A percentile compares a stretch with the other conserved stretches of the same genome.
Evolutionary conservation across 2,888 invertebrate genomes (phyloP).

Genomic region (Agrotis ipsilon): DNA sequence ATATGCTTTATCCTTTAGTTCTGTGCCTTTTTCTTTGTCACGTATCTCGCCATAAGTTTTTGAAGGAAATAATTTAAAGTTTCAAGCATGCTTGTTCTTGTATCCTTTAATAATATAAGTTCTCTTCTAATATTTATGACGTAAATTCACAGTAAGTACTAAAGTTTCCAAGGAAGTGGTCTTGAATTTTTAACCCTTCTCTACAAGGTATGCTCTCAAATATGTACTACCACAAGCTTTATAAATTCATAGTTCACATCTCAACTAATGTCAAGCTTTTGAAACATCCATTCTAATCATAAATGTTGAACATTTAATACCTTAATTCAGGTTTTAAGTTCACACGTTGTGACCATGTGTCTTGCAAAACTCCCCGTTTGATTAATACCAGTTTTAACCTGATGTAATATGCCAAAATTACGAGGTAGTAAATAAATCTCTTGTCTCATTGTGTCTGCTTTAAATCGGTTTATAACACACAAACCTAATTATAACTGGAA

Average conservation of each 20-base stretch:
- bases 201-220: constrained; percentile 10
- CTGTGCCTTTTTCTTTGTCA: background rate
- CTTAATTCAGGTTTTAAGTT: constrained; percentile 28
- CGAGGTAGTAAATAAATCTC: constrained; percentile 41
- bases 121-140: background rate
- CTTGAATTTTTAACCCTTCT: constrained; percentile 35
- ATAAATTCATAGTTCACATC: constrained; percentile 29
- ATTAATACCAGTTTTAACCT: constrained; percentile 40
- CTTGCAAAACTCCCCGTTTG: constrained; percentile 33
- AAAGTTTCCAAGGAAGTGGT: constrained; percentile 13
- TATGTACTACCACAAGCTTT: constrained; percentile 6
- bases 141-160: constrained; percentile 2
- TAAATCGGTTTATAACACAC: constrained; percentile 45
- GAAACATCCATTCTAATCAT: constrained; percentile 10
- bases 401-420: constrained; percentile 41
- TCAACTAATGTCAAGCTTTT: background rate
- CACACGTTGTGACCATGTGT: constrained; percentile 43
- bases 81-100: background rate
- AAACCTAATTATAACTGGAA: constrained; percentile 38
- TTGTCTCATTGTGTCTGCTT: constrained; percentile 26
- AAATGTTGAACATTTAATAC: constrained; percentile 21
- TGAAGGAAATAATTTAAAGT: background rate
- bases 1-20: background rate
- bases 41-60: no score
- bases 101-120: background rate